Evolutionary conservation across 1,140 invertebrate species (phyloP).

Genomic region (Babylonia areolata): DNA sequence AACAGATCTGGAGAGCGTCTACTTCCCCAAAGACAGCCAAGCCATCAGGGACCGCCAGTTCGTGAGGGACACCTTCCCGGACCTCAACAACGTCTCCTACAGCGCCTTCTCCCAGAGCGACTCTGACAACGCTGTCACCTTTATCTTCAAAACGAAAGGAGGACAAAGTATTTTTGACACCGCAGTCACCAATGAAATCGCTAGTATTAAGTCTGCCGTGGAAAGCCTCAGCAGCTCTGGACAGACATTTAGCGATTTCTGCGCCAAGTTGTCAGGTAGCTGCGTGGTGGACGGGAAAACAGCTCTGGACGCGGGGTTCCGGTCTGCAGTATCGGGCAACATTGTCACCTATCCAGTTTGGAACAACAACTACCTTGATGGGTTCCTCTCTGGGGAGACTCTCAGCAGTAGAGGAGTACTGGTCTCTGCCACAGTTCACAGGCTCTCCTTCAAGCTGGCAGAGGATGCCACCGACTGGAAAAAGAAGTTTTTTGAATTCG

Average conservation of each 20-base stretch:
- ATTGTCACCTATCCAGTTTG: conserved; percentile 19
- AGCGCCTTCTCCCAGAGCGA: conserved; percentile 11
- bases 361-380: background rate
- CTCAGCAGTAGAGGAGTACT: background rate
- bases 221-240: background rate
- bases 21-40: conserved; percentile 27
- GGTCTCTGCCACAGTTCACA: background rate
- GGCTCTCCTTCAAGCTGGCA: conserved; percentile 24
- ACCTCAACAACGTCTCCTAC: conserved; percentile 3
- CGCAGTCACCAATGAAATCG: background rate
- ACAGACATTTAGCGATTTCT: background rate
- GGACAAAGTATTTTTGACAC: background rate
- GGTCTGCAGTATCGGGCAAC: background rate
- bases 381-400: background rate
- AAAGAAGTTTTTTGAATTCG: background rate
- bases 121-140: background rate
- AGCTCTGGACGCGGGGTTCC: background rate
- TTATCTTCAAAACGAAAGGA: conserved; percentile 1
- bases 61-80: background rate
- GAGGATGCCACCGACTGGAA: conserved; percentile 8
- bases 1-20: conserved; percentile 22
- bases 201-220: background rate
- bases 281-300: too few species aligned
- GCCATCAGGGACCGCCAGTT: background rate
- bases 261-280: background rate